These are phyloP conservation scores for Cephus rjabovi DNA, from an alignment of 2,888 invertebrate genomes.

Conservation along the genomic window DNA sequence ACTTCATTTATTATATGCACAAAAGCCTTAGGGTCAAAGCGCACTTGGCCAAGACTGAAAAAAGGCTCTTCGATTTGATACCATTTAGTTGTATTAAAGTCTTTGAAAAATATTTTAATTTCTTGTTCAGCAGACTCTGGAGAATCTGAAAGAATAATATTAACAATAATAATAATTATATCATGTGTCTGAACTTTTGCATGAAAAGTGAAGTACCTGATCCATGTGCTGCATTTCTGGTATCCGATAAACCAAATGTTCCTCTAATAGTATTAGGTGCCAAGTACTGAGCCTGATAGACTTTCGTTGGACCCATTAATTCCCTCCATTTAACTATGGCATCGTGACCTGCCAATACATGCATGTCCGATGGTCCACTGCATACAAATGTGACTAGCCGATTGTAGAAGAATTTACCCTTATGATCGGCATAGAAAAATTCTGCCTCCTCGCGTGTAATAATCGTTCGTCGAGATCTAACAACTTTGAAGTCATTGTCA, in stretches of 20 bases:
- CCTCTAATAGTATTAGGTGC: constrained; percentile 85
- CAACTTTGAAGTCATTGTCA: constrained; percentile 77
- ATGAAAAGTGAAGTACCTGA: constrained; percentile 74
- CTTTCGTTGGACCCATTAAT: constrained; percentile 92
- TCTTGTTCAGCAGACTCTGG: constrained; percentile 79
- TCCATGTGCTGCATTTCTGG: constrained; percentile 94
- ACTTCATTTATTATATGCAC: constrained; percentile 66
- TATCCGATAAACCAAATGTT: constrained; percentile 90
- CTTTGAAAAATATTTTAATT: constrained; percentile 86
- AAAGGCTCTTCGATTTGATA: constrained; percentile 70
- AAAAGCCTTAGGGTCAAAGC: constrained; percentile 70
- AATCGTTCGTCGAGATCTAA: constrained; percentile 75
- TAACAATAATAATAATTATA: constrained; percentile 14
- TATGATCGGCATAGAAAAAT: constrained; percentile 86
- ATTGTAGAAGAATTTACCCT: constrained; percentile 85
- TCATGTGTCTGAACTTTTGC: background rate
- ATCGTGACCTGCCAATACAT: constrained; percentile 81
- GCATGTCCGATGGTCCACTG: constrained; percentile 87
- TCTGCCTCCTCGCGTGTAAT: constrained; percentile 76
- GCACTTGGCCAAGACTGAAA: constrained; percentile 66
- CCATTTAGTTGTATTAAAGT: constrained; percentile 80
- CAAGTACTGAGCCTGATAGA: constrained; percentile 81
- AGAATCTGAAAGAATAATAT: constrained; percentile 74
- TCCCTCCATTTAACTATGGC: constrained; percentile 85
- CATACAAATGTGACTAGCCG: constrained; percentile 84